A percentile compares a stretch with the other conserved stretches of the same genome.
These are phyloP conservation scores for Pterocles burchelli DNA, from an alignment of 2,113 vertebrate genomes.

Conservation along the genomic window DNA sequence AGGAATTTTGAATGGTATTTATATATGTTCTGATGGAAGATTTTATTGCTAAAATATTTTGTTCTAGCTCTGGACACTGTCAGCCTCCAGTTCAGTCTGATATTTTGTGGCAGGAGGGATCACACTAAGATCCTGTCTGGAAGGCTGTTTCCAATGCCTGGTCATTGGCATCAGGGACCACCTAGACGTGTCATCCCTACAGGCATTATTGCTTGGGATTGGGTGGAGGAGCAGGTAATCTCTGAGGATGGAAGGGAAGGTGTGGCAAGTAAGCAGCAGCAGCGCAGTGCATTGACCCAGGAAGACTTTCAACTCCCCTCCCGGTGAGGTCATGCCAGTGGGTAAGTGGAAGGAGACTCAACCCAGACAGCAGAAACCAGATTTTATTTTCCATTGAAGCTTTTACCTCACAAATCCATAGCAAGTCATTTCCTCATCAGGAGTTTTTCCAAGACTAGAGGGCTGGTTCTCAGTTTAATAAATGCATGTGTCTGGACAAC, in stretches of 20 bases:
- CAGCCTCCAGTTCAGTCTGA: background rate
- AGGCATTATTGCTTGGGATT: background rate
- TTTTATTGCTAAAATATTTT: slow-evolving; percentile 15
- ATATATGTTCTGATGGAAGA: slow-evolving; percentile 1
- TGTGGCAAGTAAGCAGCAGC: background rate
- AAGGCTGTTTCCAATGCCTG: background rate
- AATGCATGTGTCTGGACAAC: background rate
- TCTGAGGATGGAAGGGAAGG: background rate
- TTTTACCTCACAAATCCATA: slow-evolving; percentile 36
- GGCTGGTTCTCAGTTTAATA: background rate
- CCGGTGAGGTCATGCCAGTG: background rate
- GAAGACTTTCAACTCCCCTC: background rate
- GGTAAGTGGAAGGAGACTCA: background rate
- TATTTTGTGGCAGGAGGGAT: background rate
- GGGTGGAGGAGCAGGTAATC: slow-evolving; percentile 25
- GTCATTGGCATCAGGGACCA: background rate
- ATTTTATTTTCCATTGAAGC: background rate
- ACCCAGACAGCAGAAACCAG: background rate
- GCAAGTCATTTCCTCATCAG: background rate
- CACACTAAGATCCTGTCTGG: background rate
- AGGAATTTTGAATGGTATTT: slow-evolving; percentile 31
- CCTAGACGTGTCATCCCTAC: background rate
- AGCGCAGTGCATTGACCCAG: background rate
- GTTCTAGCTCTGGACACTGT: background rate
- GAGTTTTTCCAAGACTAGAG: slow-evolving; percentile 1